A percentile compares a stretch with the other conserved stretches of the same genome.
phyloP scores from a whole-genome alignment of 92 coral and sea anemone species.

The Epizoanthus scotinus region DNA sequence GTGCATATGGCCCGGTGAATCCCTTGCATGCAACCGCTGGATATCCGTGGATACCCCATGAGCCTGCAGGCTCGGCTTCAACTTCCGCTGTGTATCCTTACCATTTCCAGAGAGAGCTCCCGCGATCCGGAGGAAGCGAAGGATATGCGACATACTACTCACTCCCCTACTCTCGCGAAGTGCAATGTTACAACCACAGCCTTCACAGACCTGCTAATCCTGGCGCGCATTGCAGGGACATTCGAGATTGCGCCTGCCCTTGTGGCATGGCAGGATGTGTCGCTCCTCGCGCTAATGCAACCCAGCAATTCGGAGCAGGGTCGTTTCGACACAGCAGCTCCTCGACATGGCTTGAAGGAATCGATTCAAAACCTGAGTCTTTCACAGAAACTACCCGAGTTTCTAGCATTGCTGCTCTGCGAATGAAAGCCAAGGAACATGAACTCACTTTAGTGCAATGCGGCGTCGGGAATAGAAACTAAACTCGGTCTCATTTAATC shows the following conservation, averaged over 20 bases:
- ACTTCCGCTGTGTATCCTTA: constrained; percentile 22
- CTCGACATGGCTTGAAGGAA: constrained; percentile 28
- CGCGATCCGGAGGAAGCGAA: constrained; percentile 24
- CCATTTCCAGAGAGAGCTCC: constrained; percentile 36
- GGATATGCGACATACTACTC: constrained; percentile 19
- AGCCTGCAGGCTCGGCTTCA: constrained; percentile 47
- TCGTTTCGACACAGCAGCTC: constrained; percentile 32
- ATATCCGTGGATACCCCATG: constrained; percentile 65
- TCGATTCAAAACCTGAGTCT: constrained; percentile 31
- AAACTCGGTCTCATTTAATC: background rate
- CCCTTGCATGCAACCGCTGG: constrained; percentile 60
- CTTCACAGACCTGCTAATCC: constrained; percentile 3
- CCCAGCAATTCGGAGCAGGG: constrained; percentile 9
- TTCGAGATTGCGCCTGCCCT: constrained; percentile 30
- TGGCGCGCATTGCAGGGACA: constrained; percentile 17
- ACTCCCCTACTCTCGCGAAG: constrained; percentile 21
- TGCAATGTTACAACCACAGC: constrained; percentile 25
- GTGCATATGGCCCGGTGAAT: constrained; percentile 82
- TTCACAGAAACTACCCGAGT: constrained; percentile 65
- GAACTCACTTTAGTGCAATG: constrained; percentile 75
- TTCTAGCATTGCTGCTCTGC: constrained; percentile 87
- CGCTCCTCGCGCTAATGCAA: constrained; percentile 1
- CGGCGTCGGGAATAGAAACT: constrained; percentile 48
- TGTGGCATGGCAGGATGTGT: constrained; percentile 28
- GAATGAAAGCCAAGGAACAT: constrained; percentile 94